Base-by-base conservation (phyloP, 2,797 vertebrate species). In the Halcyon badia region DNA sequence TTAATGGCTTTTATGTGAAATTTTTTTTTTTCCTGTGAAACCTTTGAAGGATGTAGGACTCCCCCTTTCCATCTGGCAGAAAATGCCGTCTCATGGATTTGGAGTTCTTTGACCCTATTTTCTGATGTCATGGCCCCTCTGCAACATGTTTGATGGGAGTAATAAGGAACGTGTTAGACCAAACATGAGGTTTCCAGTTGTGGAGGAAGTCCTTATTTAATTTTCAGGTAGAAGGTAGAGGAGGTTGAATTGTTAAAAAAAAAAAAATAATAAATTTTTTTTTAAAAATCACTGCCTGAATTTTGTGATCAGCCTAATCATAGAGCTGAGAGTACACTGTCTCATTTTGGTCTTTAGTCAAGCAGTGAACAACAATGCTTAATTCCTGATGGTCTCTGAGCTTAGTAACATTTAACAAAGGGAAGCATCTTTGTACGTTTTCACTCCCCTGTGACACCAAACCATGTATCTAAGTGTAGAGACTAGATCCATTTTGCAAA, bases 241-340 rank as follows among this genome's bases (percentile, higher is more conserved):
- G 18, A 54, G 9, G 3, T 52, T 15, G 7, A 62, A 66, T 61
- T 80, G 13, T 44, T 33, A 13, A 65, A 22, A 25, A 42, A 25
- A 33, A 49, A 37, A 10, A n/a, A 4, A 14, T 14, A 9, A 12
- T 49, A 0, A 37, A 61, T 30, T 39, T 39, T n/a, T n/a, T 37
- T 14, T 14, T 8, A 12, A 54, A 0, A 37, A 61, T n/a, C 7
- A 28, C 10, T 2, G 1, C 7, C 5, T 69, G 30, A 16, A 16
- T 54, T 79, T 78, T 64, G n/a, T 68, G 35, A 84, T 16, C 10
- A 42, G 9, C 6, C 48, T 37, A 48, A 41, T 15, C 30, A 14
- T 3, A 48, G 6, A 82, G 2, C 9, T 71, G 10, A 81, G 37
- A 35, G 7, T 9, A 56, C 6, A 10, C 4, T 51, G 39, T 14